phyloP scores from a whole-genome alignment of 2,888 invertebrate genomes.

The Tipula helvola region DNA sequence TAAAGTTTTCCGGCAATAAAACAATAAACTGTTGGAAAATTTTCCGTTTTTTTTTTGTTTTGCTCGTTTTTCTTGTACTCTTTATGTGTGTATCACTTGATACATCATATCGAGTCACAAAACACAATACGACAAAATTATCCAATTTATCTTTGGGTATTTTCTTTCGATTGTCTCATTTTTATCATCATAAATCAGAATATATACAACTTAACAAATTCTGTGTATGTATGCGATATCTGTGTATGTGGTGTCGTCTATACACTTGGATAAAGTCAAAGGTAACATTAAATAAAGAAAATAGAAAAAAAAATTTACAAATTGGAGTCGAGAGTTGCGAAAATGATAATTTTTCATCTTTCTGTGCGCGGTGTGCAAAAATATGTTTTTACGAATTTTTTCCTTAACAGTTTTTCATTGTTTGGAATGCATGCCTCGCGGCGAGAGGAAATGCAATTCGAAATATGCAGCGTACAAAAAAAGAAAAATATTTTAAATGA shows the following conservation, averaged over 20 bases:
- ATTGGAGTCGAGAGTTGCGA: too few species aligned
- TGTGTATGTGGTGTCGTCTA: neutral
- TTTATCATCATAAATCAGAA: neutral
- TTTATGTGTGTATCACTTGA: neutral
- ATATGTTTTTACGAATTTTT: too few species aligned
- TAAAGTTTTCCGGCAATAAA: conserved; percentile 4
- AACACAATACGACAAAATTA: neutral
- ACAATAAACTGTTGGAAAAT: neutral
- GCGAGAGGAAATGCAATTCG: neutral
- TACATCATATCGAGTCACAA: neutral
- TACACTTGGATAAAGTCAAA: neutral
- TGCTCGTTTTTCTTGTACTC: neutral
- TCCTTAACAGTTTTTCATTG: neutral
- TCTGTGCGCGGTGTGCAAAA: neutral
- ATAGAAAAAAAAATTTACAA: neutral
- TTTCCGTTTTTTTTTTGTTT: neutral
- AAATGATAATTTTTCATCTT: neutral
- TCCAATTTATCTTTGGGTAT: neutral
- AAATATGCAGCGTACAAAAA: neutral
- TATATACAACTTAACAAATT: neutral
- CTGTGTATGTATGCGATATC: neutral
- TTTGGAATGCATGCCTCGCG: neutral
- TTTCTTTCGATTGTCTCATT: neutral
- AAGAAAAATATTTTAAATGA: neutral
- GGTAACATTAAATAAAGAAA: neutral